These are phyloP conservation scores for Adineta ricciae DNA, from an alignment of 2,888 invertebrate genomes.

Conservation along the genomic window DNA sequence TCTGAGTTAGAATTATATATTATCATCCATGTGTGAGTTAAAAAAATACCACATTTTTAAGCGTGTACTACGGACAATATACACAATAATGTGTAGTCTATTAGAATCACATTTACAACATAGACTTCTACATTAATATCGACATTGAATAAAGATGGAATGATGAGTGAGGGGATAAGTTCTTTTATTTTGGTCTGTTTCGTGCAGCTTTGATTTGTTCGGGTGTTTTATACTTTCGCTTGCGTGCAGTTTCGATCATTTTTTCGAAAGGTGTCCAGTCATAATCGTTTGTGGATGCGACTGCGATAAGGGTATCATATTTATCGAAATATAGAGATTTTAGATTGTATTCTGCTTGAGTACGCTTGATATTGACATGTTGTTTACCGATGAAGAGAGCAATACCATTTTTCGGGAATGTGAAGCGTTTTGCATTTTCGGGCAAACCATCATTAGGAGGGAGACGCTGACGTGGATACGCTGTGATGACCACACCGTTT, in stretches of 20 bases:
- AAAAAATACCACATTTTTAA: too few species aligned
- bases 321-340: neutral
- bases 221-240: neutral
- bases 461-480: neutral
- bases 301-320: neutral
- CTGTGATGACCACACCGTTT: neutral
- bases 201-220: too few species aligned
- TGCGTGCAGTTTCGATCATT: neutral
- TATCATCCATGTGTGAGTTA: too few species aligned
- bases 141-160: too few species aligned
- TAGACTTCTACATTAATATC: too few species aligned
- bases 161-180: too few species aligned
- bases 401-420: neutral
- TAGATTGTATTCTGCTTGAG: neutral
- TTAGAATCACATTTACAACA: too few species aligned
- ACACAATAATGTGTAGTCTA: too few species aligned
- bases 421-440: neutral
- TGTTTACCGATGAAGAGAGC: conserved; percentile 1
- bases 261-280: neutral
- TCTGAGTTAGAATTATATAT: too few species aligned
- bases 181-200: too few species aligned
- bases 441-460: neutral
- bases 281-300: neutral
- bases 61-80: too few species aligned
- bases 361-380: neutral